Evolutionary conservation across 2,113 vertebrate genomes (phyloP).

Genomic region (Ovibos moschatus): DNA sequence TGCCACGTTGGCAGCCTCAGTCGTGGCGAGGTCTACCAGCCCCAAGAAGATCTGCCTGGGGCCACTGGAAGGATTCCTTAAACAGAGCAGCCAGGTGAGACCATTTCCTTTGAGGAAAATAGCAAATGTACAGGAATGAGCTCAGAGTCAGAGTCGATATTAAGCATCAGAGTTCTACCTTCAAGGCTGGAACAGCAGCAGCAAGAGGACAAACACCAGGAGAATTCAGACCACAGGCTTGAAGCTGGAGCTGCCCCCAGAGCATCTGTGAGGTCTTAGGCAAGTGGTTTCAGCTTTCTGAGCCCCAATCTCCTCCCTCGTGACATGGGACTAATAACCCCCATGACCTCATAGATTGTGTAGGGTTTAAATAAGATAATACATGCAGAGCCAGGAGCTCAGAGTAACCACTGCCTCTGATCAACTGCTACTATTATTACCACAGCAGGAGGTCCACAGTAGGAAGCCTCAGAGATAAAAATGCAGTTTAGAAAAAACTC

Average conservation of each 20-base stretch:
- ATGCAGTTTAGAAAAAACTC: neutral
- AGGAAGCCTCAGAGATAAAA: neutral
- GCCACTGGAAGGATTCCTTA: neutral
- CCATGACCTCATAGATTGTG: neutral
- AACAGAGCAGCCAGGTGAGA: neutral
- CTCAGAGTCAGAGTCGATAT: neutral
- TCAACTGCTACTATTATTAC: fast-evolving
- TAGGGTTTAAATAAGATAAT: neutral
- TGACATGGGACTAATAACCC: fast-evolving
- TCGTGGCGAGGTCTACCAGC: fast-evolving
- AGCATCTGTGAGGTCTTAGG: neutral
- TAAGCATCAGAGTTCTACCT: neutral
- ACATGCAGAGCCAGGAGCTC: neutral
- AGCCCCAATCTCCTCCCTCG: neutral
- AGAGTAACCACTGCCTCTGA: fast-evolving
- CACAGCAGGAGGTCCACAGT: fast-evolving
- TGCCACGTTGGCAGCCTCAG: fast-evolving
- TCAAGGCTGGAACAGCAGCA: too few species aligned
- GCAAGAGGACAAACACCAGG: neutral
- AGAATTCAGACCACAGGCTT: neutral
- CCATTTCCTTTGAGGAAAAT: neutral
- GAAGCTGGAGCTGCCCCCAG: neutral
- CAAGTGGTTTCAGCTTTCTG: neutral
- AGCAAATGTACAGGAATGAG: neutral
- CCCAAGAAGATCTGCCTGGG: neutral